Evolutionary conservation across 2,888 invertebrate genomes (phyloP).

Genomic region (Tetragonisca angustula): DNA sequence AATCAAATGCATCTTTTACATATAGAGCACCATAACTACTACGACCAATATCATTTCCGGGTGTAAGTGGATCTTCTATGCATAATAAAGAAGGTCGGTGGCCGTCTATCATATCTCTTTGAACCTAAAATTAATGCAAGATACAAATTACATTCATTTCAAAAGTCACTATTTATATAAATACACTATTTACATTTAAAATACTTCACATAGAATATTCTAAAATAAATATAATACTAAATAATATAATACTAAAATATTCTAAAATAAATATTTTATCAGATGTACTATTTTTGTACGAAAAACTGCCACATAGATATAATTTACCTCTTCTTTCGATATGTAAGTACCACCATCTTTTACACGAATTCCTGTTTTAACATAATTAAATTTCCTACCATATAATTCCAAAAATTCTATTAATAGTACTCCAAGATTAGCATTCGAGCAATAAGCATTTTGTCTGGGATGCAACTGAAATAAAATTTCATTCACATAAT

Average conservation of each 20-base stretch:
- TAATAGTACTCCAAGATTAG: conserved; percentile 96
- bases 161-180: background rate
- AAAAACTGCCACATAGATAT: conserved; percentile 16
- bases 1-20: conserved; percentile 97
- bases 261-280: background rate
- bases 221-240: background rate
- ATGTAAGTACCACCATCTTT: conserved; percentile 97
- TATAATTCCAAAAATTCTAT: conserved; percentile 99
- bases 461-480: conserved; percentile 93
- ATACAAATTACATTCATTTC: background rate
- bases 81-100: conserved; percentile 97
- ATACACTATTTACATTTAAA: background rate
- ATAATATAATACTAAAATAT: background rate
- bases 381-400: conserved; percentile 97
- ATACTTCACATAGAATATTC: background rate
- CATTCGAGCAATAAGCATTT: conserved; percentile 86
- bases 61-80: conserved; percentile 98
- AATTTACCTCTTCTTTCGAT: conserved; percentile 92
- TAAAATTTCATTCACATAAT: conserved; percentile 16
- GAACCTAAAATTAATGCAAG: conserved; percentile 85
- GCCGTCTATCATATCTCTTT: conserved; percentile 96
- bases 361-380: conserved; percentile 96
- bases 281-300: background rate
- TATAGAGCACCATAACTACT: conserved; percentile 97
- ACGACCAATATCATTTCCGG: conserved; percentile 98